Conservation (phyloP, 1,140 invertebrate genomes). For the Drosophila melanogaster region DNA sequence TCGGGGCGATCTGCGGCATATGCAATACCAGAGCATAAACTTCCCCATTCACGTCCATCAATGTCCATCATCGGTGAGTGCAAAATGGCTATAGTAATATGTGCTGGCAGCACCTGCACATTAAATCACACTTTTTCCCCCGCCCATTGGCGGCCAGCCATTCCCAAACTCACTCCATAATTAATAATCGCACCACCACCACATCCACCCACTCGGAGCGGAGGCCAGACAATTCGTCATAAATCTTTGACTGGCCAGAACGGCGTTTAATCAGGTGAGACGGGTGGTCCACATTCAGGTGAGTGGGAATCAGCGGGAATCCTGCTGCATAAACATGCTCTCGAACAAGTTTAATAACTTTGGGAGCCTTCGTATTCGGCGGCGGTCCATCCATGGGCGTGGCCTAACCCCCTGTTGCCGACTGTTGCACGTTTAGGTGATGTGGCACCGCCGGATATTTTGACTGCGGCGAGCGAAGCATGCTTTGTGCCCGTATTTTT, state of each 20-base stretch:
- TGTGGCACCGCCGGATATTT: constrained; percentile 32
- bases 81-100: constrained; percentile 38
- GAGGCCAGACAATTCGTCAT: constrained; percentile 36
- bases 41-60: constrained; percentile 48
- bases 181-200: constrained; percentile 20
- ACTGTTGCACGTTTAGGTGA: constrained; percentile 7
- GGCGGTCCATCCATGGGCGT: constrained; percentile 23
- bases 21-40: constrained; percentile 29
- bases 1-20: constrained; percentile 18
- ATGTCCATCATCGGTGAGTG: constrained; percentile 38
- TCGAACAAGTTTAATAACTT: constrained; percentile 62
- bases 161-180: constrained; percentile 4
- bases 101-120: constrained; percentile 47
- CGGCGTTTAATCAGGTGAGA: constrained; percentile 24
- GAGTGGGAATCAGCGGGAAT: constrained; percentile 5
- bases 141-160: neutral
- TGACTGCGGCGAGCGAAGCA: constrained; percentile 18
- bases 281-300: neutral
- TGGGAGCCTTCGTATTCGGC: constrained; percentile 18
- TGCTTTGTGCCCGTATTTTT: neutral
- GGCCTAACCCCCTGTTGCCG: constrained; percentile 9
- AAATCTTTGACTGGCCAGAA: constrained; percentile 35
- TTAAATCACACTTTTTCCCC: constrained; percentile 44
- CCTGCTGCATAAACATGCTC: constrained; percentile 42
- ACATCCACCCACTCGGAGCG: neutral